Evolutionary conservation across 2,888 invertebrate genomes (phyloP).

Genomic region (Pristionchus mayeri): DNA sequence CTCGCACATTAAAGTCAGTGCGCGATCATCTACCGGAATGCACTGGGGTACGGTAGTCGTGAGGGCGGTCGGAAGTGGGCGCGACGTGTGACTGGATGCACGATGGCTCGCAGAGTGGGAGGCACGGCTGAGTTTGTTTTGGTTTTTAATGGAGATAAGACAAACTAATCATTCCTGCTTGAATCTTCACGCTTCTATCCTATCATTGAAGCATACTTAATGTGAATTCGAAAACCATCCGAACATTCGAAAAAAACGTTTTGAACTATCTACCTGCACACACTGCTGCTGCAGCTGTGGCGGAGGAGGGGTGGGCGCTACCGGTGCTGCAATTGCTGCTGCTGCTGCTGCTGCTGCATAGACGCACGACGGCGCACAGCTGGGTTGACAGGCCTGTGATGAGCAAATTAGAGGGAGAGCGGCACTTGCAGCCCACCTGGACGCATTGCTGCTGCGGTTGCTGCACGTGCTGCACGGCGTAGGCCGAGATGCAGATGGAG

Average conservation of each 20-base stretch:
- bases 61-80: background rate
- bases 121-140: background rate
- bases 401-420: too few relatives aligned
- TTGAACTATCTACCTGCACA: background rate
- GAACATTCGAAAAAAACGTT: too few relatives aligned
- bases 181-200: too few relatives aligned
- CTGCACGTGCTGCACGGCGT: background rate
- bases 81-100: constrained; percentile 9
- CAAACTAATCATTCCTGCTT: too few relatives aligned
- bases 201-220: too few relatives aligned
- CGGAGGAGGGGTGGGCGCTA: background rate
- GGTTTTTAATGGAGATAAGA: too few relatives aligned
- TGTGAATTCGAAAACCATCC: too few relatives aligned
- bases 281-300: background rate
- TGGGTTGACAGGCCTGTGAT: background rate
- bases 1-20: background rate
- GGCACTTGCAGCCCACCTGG: background rate
- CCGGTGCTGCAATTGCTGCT: background rate
- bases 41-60: background rate
- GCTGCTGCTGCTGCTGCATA: background rate
- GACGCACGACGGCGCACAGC: background rate
- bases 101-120: background rate
- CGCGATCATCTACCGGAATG: constrained; percentile 1
- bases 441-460: constrained; percentile 36
- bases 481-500: constrained; percentile 13